Percentiles rank a stretch among this genome's conserved stretches.
These are phyloP conservation scores for Scaptodrosophila latifasciaeformis DNA, from an alignment of 2,888 invertebrate genomes.

Conservation along the genomic window DNA sequence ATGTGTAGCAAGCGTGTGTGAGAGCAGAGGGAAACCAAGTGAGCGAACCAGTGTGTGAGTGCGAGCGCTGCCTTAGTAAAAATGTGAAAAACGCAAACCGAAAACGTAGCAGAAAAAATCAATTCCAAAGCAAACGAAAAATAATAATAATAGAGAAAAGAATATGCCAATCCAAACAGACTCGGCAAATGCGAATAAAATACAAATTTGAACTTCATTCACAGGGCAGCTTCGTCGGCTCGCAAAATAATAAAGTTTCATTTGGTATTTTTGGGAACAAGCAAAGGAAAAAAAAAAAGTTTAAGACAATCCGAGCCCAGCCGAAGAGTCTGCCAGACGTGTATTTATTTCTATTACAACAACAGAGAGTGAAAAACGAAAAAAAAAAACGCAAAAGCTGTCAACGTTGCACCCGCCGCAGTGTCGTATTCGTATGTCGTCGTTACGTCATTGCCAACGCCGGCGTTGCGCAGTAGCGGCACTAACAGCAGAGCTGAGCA, in stretches of 20 bases:
- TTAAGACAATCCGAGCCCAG: too few species aligned
- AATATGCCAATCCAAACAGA: too few species aligned
- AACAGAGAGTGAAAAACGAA: not conserved
- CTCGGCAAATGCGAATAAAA: not conserved
- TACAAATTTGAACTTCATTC: too few species aligned
- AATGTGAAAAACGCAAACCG: not conserved
- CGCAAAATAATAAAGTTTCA: not conserved
- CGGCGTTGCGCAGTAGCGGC: conserved; percentile 7
- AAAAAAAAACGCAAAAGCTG: not conserved
- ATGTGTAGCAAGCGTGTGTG: too few species aligned
- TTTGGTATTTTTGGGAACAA: too few species aligned
- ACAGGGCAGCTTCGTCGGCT: too few species aligned
- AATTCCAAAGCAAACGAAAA: not conserved
- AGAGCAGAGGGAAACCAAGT: too few species aligned
- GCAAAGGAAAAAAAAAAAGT: too few species aligned
- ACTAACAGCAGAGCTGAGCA: not conserved
- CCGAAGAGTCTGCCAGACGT: not conserved
- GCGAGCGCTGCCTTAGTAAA: not conserved
- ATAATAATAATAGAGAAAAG: not conserved
- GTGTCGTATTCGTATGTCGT: not conserved
- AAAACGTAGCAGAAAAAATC: conserved; percentile 1
- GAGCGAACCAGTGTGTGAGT: not conserved
- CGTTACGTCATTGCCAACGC: conserved; percentile 32
- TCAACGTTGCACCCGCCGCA: conserved; percentile 1
- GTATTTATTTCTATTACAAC: too few species aligned